Evolutionary conservation across 92 coral and sea anemone species (phyloP).

Genomic region (Phenganax marumi): DNA sequence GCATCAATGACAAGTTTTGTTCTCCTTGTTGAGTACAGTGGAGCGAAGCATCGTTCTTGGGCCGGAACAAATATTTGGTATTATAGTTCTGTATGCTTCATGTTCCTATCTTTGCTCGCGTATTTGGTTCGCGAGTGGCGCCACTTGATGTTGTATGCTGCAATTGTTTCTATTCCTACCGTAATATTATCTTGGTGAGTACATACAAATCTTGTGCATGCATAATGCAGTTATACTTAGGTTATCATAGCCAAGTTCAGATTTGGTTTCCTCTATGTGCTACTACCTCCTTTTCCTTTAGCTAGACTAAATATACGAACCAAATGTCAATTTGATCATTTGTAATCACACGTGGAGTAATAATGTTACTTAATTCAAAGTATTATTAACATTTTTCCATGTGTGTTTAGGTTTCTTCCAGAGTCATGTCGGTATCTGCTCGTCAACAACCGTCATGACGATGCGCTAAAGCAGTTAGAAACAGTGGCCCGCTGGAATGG

Average conservation of each 20-base stretch:
- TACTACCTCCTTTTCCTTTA: not conserved
- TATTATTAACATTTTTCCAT: too few relatives aligned
- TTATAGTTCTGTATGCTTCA: not conserved
- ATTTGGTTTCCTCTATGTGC: not conserved
- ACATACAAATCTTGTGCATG: not conserved
- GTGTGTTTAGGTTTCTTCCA: not conserved
- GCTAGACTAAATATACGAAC: not conserved
- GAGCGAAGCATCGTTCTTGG: not conserved
- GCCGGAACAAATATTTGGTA: conserved; percentile 7
- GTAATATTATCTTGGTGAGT: not conserved
- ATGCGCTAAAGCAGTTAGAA: not conserved
- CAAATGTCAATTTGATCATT: too few relatives aligned
- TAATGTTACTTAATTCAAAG: too few relatives aligned
- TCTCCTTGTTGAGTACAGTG: conserved; percentile 1
- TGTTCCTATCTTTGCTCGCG: not conserved
- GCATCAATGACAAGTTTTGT: not conserved
- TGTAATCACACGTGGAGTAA: not conserved
- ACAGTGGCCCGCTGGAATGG: not conserved
- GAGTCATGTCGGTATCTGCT: not conserved
- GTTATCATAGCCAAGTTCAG: not conserved
- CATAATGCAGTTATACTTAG: not conserved
- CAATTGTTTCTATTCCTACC: not conserved
- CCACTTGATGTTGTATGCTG: not conserved
- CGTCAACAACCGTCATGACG: not conserved
- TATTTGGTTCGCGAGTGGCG: not conserved